Evolutionary conservation across 2,888 invertebrate genomes (phyloP), one percentile per base, ranked within the genome.

Genomic region (Lepidonotus clava): DNA sequence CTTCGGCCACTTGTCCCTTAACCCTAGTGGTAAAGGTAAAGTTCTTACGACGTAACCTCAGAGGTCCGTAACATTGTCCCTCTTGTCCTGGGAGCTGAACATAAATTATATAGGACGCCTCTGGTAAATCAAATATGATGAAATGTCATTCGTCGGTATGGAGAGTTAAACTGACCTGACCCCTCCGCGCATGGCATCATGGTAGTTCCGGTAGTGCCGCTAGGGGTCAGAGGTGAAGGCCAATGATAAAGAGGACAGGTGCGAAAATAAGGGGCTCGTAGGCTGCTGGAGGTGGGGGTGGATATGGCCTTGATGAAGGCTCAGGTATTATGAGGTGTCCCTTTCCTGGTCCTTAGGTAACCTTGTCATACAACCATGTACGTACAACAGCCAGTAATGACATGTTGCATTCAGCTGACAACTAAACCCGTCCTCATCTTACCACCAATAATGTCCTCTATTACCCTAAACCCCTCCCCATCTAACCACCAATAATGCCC

Each of bases 41-140:
- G n/a, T n/a, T n/a, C n/a, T n/a, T n/a, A n/a, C n/a, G 61, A 61
- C 61, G 28, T 61, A 32, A 61, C 24, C 61, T 11, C 0, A 61
- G 28, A 8, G 11, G 61, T 24, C 61, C 61, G 11, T n/a, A n/a
- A 2, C 61, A 61, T 8, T 28, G 28, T 61, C 24, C 11, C 61
- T 28, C 61, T 2, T 2, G 5, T 61, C n/a, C 24, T n/a, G 1
- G 4, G 11, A 61, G 61, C 28, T 8, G 28, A n/a, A 61, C 2
- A 24, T 28, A 24, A n/a, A 61, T 28, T 32, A 61, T 1, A 24
- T 1, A 11, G 61, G 61, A 61, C 61, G 1, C 61, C 61, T 32
- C 1, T 61, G 56, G 21, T 71, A 71, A 71, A 71, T 71, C 71
- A 71, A 71, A 71, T 36, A 36, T 32, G 71, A 71, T 71, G 34